Base-by-base conservation (phyloP, 2,113 vertebrate genomes). In the Podocnemis expansa region DNA sequence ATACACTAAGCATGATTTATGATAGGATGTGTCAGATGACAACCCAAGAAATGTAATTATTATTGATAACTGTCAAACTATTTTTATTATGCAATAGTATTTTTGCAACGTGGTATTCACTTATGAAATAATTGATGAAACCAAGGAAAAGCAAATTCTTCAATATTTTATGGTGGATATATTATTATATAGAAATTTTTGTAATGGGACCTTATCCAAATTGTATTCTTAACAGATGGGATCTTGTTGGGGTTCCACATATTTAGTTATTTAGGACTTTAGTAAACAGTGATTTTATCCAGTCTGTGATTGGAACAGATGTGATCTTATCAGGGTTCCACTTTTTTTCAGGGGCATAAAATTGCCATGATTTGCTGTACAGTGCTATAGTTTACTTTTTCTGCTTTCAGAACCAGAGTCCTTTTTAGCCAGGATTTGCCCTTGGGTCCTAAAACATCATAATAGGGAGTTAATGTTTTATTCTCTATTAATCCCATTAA, bases 401-500 rank as follows among this genome's bases (percentile, higher is more conserved):
- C 96, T 97, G 97, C 97, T 97, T 98, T 98, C 97, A 98, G 98
- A 98, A 97, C 96, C 92, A 93, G 97, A 98, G 98, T 98, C 98
- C 98, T 98, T 97, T 98, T 98, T 97, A 98, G 96, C 97, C 97
- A 97, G 98, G 98, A 98, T 98, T 98, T 98, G 98, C 98, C 98
- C 98, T 98, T 98, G 98, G 98, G 98, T 98, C 97, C 98, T 97
- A 98, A 98, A 98, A 98, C 98, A 98, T 98, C 97, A 98, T 98
- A 98, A 98, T 98, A 98, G 98, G 96, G 97, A 98, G 98, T 98
- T 98, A 98, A 98, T 98, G 98, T 98, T 98, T 98, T 98, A 98
- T 98, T 98, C 98, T 98, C 98, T 98, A 98, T 98, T 98, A 98
- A 98, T 98, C 97, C 98, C 98, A 98, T 98, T 98, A 98, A 98